Evolutionary conservation across 2,888 invertebrate species (phyloP).

Genomic region (Alloplasta piceator): DNA sequence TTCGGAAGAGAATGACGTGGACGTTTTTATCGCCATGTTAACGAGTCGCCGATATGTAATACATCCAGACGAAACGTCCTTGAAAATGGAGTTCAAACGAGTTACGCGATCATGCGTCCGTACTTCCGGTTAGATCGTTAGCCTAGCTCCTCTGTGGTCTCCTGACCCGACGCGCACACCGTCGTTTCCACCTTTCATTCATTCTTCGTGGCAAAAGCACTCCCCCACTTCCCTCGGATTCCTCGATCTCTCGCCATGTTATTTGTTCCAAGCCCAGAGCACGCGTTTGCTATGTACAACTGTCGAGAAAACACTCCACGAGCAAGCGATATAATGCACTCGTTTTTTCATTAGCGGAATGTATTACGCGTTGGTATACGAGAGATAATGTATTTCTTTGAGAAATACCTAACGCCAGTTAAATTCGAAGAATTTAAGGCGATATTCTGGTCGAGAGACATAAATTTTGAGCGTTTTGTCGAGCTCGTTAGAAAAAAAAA

Average conservation of each 20-base stretch:
- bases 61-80: slow-evolving; percentile 59
- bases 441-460: neutral
- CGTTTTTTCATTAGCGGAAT: slow-evolving; percentile 2
- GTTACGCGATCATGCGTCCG: slow-evolving; percentile 74
- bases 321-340: slow-evolving; percentile 20
- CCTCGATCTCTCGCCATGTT: slow-evolving; percentile 34
- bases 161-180: slow-evolving; percentile 41
- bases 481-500: too few species aligned
- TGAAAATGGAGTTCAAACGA: slow-evolving; percentile 74
- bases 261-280: slow-evolving; percentile 17
- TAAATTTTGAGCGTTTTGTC: too few species aligned
- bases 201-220: slow-evolving; percentile 54
- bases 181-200: slow-evolving; percentile 61
- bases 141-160: slow-evolving; percentile 58
- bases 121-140: slow-evolving; percentile 70
- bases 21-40: too few species aligned
- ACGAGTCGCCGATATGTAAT: neutral
- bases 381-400: slow-evolving; percentile 31
- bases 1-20: neutral
- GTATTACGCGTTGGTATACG: slow-evolving; percentile 20
- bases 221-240: slow-evolving; percentile 20
- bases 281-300: slow-evolving; percentile 37
- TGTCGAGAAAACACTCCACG: slow-evolving; percentile 2
- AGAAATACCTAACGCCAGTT: slow-evolving; percentile 29
- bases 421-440: neutral